phyloP scores from a whole-genome alignment of 2,888 invertebrate species.

The Hyposoter didymator region DNA sequence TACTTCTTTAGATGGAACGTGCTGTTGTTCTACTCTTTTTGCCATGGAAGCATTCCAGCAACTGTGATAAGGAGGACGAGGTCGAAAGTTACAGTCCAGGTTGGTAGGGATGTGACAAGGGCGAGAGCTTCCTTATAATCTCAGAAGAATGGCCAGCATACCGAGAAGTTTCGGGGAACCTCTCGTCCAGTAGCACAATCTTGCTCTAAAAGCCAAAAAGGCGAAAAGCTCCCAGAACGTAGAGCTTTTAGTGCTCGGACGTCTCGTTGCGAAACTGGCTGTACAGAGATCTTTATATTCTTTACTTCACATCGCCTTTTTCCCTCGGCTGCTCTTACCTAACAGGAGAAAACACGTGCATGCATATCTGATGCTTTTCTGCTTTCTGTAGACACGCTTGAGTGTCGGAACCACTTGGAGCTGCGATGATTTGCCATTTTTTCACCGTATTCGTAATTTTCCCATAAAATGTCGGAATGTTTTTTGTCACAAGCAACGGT shows the following conservation, averaged over 20 bases:
- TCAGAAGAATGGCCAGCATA: conserved; percentile 56
- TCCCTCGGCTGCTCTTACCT: background rate
- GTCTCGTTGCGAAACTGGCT: conserved; percentile 64
- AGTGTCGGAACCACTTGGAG: background rate
- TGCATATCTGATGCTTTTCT: background rate
- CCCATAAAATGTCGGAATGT: background rate
- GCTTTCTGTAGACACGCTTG: background rate
- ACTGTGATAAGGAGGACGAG: conserved; percentile 40
- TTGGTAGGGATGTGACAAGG: background rate
- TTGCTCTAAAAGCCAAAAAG: conserved; percentile 73
- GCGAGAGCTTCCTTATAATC: conserved; percentile 27
- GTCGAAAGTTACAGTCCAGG: conserved; percentile 39
- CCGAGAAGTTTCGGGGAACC: conserved; percentile 33
- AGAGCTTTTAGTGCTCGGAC: conserved; percentile 74
- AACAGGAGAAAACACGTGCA: background rate
- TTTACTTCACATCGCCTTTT: background rate
- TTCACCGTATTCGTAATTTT: background rate
- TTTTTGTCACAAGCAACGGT: background rate
- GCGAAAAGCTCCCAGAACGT: conserved; percentile 42
- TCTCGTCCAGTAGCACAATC: conserved; percentile 61
- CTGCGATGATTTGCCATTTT: background rate
- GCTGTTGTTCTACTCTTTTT: conserved; percentile 14
- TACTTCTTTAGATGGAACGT: background rate
- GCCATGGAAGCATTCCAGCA: conserved; percentile 19
- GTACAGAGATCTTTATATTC: background rate